phyloP scores from a whole-genome alignment of 2,888 invertebrate species.

The Cryptosula pallasiana region DNA sequence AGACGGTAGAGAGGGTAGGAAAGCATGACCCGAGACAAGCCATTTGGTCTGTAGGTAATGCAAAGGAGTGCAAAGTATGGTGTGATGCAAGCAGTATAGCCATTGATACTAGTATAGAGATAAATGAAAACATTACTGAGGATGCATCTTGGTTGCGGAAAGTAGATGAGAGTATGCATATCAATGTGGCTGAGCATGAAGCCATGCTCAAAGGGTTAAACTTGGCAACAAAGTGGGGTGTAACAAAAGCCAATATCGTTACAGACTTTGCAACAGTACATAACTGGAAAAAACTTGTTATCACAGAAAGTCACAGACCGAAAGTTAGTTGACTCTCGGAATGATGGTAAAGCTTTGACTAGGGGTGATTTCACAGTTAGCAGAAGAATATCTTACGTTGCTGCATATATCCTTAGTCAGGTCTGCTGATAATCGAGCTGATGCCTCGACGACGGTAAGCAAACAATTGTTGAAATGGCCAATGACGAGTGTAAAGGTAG shows the following conservation, averaged over 20 bases:
- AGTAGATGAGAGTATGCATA: background rate
- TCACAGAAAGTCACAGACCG: background rate
- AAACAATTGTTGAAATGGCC: no score
- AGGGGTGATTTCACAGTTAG: background rate
- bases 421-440: background rate
- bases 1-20: background rate
- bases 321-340: background rate
- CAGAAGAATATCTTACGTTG: background rate
- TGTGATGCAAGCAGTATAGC: constrained; percentile 19
- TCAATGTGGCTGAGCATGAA: background rate
- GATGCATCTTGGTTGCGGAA: background rate
- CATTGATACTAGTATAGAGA: background rate
- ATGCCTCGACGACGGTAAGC: no score
- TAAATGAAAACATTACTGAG: background rate
- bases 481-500: no score
- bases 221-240: background rate
- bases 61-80: background rate
- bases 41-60: background rate
- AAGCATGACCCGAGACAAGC: background rate
- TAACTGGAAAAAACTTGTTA: background rate
- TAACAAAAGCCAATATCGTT: background rate
- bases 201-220: background rate
- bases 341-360: background rate
- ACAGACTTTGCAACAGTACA: no score
- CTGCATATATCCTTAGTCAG: background rate